A percentile compares a stretch with the other conserved stretches of the same genome.
phyloP scores from a whole-genome alignment of 2,113 vertebrate species.

The Scomber colias region DNA sequence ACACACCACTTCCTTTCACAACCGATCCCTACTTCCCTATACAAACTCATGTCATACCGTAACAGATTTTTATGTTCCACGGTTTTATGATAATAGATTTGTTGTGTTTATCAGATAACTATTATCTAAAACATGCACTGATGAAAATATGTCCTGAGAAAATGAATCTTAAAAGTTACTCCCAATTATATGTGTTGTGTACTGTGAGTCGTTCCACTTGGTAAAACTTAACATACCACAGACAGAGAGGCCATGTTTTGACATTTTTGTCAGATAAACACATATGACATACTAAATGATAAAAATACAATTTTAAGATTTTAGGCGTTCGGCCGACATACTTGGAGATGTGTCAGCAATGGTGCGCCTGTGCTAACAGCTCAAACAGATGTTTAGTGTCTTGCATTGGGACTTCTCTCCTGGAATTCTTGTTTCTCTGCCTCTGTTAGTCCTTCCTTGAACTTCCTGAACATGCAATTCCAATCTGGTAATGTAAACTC shows the following conservation, averaged over 20 bases:
- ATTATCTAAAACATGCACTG: conserved; percentile 6
- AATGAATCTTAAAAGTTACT: conserved; percentile 62
- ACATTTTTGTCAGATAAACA: no score
- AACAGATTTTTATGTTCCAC: conserved; percentile 25
- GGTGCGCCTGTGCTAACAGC: conserved; percentile 38
- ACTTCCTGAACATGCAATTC: conserved; percentile 41
- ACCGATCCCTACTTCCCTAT: conserved; percentile 14
- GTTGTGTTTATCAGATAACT: neutral
- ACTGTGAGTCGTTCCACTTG: conserved; percentile 2
- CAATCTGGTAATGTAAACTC: conserved; percentile 33
- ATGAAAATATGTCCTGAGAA: conserved; percentile 40
- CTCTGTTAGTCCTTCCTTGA: conserved; percentile 18
- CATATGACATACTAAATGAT: neutral
- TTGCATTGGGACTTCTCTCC: conserved; percentile 34
- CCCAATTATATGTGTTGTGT: conserved; percentile 38
- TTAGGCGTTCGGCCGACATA: neutral
- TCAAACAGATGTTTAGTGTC: conserved; percentile 61
- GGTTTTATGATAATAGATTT: conserved; percentile 40
- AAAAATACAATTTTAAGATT: neutral
- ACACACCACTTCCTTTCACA: conserved; percentile 36
- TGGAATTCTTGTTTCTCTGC: conserved; percentile 36
- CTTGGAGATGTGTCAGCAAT: conserved; percentile 29
- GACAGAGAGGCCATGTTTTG: no score
- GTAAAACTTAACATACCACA: neutral
- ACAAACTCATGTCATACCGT: conserved; percentile 22